These are phyloP conservation scores for Nephrotoma appendiculata DNA, from an alignment of 2,888 invertebrate genomes.

Conservation along the genomic window DNA sequence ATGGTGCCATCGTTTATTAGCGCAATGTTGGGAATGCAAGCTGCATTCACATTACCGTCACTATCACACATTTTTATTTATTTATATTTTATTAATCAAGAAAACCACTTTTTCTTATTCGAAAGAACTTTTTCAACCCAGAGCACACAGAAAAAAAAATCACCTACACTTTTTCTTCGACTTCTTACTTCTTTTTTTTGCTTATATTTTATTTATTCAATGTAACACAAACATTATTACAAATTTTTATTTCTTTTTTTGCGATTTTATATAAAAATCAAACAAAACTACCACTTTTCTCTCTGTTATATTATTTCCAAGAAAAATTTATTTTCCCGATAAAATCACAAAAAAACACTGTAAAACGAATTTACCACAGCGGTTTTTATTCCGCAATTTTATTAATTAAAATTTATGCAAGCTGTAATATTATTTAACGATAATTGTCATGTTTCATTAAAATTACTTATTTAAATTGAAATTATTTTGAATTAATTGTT, in stretches of 20 bases:
- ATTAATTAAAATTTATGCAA: neutral
- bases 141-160: neutral
- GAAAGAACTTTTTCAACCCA: neutral
- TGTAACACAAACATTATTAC: neutral
- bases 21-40: neutral
- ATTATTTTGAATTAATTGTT: neutral
- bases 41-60: neutral
- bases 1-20: slow-evolving; percentile 17
- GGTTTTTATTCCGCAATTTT: neutral
- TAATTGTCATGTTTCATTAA: neutral
- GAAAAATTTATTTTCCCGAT: neutral
- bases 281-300: neutral
- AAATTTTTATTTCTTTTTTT: neutral
- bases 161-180: neutral
- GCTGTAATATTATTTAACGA: neutral
- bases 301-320: neutral
- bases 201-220: neutral
- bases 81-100: neutral
- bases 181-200: neutral
- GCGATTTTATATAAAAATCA: neutral
- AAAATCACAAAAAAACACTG: neutral
- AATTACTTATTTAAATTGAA: neutral
- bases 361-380: neutral
- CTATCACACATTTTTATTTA: neutral
- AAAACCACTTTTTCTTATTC: neutral